Evolutionary conservation across 2,113 vertebrate species (phyloP).

Genomic region (Ammospiza caudacuta): DNA sequence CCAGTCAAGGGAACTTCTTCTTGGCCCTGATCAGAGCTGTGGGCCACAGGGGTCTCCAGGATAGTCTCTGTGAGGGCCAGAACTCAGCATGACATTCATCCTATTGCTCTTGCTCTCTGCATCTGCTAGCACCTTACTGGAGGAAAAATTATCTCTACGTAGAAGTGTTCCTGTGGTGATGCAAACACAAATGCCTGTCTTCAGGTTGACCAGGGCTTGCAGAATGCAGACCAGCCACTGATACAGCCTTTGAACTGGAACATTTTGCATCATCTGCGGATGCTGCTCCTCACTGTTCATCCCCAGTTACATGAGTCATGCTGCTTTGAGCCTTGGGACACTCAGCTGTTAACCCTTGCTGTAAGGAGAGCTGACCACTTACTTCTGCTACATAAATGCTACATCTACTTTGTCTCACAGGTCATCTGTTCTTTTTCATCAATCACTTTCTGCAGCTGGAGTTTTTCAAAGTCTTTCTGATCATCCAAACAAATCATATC

Average conservation of each 20-base stretch:
- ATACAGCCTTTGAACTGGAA: neutral
- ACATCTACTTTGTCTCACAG: neutral
- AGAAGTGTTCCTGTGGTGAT: neutral
- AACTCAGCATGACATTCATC: neutral
- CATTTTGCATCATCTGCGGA: neutral
- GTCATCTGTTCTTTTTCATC: neutral
- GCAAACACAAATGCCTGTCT: neutral
- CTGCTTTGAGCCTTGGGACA: neutral
- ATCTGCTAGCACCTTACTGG: neutral
- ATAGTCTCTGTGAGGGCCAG: neutral
- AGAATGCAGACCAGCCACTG: neutral
- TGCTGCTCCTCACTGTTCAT: neutral
- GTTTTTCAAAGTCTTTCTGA: constrained; percentile 10
- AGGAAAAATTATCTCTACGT: neutral
- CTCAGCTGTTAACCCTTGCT: neutral
- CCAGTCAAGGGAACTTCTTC: neutral
- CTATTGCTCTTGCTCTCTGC: neutral
- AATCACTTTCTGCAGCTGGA: neutral
- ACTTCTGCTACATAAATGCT: neutral
- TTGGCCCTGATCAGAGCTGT: neutral
- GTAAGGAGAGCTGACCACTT: neutral
- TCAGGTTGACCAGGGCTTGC: neutral
- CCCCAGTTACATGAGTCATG: neutral
- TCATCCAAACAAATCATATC: neutral
- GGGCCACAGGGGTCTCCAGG: neutral